Evolutionary conservation across 2,888 invertebrate genomes (phyloP), one percentile per base, ranked within the genome.

Genomic region (Ophion ellenae): DNA sequence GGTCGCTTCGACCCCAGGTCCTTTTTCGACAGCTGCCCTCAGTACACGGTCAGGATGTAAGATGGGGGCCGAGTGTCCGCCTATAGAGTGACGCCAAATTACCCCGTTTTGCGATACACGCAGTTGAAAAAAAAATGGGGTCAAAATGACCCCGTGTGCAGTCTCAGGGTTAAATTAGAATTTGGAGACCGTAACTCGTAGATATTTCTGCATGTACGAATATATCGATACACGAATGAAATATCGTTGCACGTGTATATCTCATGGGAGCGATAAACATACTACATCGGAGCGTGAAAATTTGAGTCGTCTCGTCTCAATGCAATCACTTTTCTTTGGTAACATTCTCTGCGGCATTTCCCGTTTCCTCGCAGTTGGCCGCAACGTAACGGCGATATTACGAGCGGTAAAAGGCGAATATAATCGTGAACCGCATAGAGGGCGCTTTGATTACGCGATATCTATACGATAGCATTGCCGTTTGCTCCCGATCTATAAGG

Each of bases 371-470:
- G 71, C 63, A 64, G 67, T 71, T 32, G 40, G n/a, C 36, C 64
- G 40, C 47, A 66, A 83, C 85, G 76, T 79, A 83, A 85, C 82
- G 70, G 76, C 79, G 79, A 75, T 59, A 82, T 85, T 79, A 82
- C 82, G 75, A 86, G 80, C 77, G 73, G 85, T 83, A 86, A 83
- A 83, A 83, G 80, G 71, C 80, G 24, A 73, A 73, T 73, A 45
- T 66, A 57, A 85, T 70, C 63, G 79, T n/a, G 32, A 11, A n/a
- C 40, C 17, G 53, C 45, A 57, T 57, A 75, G 81, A 74, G 73
- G 71, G 24, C 73, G 28, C 63, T 66, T 63, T 28, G 70, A 24
- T 28, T 69, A 32, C 28, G 32, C 28, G 20, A n/a, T 53, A 53
- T 17, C 10, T n/a, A 24, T 45, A 63, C 28, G 28, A 57, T 2